Evolutionary conservation across 2,113 vertebrate species (phyloP), one percentile per base, ranked within the genome.

Genomic region (Atlantisia rogersi): DNA sequence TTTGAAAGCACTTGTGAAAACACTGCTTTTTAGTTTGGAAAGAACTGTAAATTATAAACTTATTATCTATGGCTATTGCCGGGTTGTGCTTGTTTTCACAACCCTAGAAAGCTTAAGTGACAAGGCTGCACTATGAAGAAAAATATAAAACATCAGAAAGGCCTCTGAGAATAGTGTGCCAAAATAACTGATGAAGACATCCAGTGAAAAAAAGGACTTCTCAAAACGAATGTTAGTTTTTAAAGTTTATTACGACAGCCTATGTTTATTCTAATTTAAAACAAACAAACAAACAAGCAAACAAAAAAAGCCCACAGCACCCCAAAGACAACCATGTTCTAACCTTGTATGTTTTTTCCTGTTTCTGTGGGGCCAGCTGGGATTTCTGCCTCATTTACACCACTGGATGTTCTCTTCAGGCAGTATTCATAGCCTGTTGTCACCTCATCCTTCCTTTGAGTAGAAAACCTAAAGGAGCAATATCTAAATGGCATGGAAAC

Each of bases 1-100:
- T 91, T 92, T 89, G 52, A 83, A 93, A 93, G 29, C n/a, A 65
- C 26, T 69, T 92, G 11, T 39, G 29, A 88, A 83, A 94, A 17
- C 52, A 75, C 40, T 88, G 22, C 15, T 80, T 18, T 91, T 55
- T 86, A 88, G 80, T 70, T 68, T 69, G 18, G 35, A 75, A 60
- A 71, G 62, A 69, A 15, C 15, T 70, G 53, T 9, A 81, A 74
- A 52, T 60, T 2, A 73, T 82, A 52, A 24, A n/a, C 20, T 77
- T 86, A 28, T 25, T 20, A 55, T 64, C 48, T 62, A 6, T 28
- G 82, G 31, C 58, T 32, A 28, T 60, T 82, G 25, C 24, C 52
- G 55, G 31, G 9, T 48, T 86, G 26, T 58, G 26, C n/a, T 83
- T 74, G 44, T 48, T 71, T 90, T 73, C 55, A 42, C 10, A 52